Conservation (phyloP, 2,888 invertebrate genomes). For the Drosophila longiperda region DNA sequence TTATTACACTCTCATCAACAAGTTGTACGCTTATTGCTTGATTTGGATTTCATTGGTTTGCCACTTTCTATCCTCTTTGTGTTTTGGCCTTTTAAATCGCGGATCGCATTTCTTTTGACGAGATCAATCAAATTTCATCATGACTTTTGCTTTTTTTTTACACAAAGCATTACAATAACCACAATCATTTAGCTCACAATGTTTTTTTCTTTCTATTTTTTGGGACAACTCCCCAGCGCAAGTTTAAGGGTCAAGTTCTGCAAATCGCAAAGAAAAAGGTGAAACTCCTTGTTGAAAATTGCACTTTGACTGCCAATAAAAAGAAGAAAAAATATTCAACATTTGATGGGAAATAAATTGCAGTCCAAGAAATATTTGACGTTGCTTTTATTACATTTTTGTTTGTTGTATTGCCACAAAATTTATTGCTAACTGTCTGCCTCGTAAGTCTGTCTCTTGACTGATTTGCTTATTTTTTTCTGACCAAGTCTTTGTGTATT, state of each 20-base stretch:
- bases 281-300: conserved; percentile 37
- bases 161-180: conserved; percentile 35
- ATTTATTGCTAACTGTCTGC: conserved; percentile 44
- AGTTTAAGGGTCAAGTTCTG: conserved; percentile 73
- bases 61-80: conserved; percentile 57
- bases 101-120: conserved; percentile 30
- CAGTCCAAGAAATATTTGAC: conserved; percentile 36
- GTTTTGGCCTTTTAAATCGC: conserved; percentile 28
- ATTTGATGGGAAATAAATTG: conserved; percentile 65
- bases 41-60: conserved; percentile 25
- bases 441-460: conserved; percentile 1
- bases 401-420: conserved; percentile 28
- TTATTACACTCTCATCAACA: conserved; percentile 45
- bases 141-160: conserved; percentile 59
- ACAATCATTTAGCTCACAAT: conserved; percentile 42
- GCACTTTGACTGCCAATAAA: conserved; percentile 33
- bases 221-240: conserved; percentile 12
- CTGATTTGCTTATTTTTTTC: conserved; percentile 12
- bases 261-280: conserved; percentile 41
- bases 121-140: conserved; percentile 56
- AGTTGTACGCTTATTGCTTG: conserved; percentile 37
- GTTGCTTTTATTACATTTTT: conserved; percentile 16
- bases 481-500: conserved; percentile 4
- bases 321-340: conserved; percentile 14
- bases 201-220: conserved; percentile 10